phyloP scores from a whole-genome alignment of 2,888 invertebrate species.

The Chironomus tentans region DNA sequence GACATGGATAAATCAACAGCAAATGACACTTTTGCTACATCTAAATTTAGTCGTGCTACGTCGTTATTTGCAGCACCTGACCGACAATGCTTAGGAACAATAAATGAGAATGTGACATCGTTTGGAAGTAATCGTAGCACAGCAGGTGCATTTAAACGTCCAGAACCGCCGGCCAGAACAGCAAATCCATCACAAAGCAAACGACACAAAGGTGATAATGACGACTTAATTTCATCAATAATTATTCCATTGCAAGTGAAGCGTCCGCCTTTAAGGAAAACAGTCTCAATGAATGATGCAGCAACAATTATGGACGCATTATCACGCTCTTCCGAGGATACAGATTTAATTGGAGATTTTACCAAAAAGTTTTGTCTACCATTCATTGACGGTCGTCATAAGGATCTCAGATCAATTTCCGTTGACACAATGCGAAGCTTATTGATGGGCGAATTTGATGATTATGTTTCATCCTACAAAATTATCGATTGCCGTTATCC shows the following conservation, averaged over 20 bases:
- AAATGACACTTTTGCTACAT: too few species aligned
- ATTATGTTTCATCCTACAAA: conserved; percentile 56
- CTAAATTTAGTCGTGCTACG: conserved; percentile 1
- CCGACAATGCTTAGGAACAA: neutral
- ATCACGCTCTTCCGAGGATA: conserved; percentile 56
- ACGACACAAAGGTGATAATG: conserved; percentile 41
- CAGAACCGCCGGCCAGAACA: conserved; percentile 51
- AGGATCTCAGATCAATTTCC: conserved; percentile 71
- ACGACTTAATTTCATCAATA: conserved; percentile 31
- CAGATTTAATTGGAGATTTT: conserved; percentile 79
- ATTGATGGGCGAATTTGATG: conserved; percentile 57
- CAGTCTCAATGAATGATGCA: conserved; percentile 70
- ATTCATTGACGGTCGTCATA: conserved; percentile 59
- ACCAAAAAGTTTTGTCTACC: conserved; percentile 66
- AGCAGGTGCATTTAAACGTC: conserved; percentile 51
- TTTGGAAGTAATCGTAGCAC: conserved; percentile 28
- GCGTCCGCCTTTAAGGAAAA: conserved; percentile 49
- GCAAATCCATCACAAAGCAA: conserved; percentile 39
- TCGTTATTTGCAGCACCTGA: conserved; percentile 21
- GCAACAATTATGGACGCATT: conserved; percentile 56
- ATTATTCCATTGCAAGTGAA: neutral
- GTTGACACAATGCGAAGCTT: conserved; percentile 62
- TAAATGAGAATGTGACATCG: conserved; percentile 29
- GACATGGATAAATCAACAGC: conserved; percentile 39
- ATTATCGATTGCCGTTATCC: conserved; percentile 93